Conservation (phyloP, 2,797 vertebrate species). For the Calcarius lapponicus region DNA sequence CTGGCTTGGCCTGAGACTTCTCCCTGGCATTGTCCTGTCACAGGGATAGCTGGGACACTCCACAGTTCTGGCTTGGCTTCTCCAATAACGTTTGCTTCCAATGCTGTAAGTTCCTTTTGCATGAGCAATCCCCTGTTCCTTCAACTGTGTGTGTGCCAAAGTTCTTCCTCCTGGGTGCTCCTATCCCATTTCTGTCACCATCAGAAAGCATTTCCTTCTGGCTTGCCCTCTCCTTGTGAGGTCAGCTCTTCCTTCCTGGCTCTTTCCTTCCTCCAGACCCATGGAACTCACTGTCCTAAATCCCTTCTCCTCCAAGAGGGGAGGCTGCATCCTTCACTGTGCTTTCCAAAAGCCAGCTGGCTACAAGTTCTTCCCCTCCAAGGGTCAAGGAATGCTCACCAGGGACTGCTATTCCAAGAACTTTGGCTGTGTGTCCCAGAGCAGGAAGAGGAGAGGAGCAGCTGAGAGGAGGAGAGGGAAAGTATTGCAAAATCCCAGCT, state of each 20-base stretch:
- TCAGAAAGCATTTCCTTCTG: background rate
- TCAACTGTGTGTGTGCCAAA: background rate
- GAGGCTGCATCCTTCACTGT: background rate
- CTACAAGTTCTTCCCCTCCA: background rate
- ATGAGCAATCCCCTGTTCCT: background rate
- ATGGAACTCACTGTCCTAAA: background rate
- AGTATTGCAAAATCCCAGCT: background rate
- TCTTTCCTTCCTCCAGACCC: background rate
- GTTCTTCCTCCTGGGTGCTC: background rate
- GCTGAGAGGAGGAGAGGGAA: background rate
- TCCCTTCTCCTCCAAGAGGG: background rate
- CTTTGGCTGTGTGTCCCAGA: background rate
- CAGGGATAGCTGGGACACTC: background rate
- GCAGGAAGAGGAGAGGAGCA: background rate
- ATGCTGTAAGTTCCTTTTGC: background rate
- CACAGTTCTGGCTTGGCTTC: background rate
- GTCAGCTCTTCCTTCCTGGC: background rate
- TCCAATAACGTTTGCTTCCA: background rate
- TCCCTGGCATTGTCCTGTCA: fast-evolving
- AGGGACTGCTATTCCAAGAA: background rate
- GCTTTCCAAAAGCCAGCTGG: background rate
- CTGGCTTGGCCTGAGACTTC: background rate
- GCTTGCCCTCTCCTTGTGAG: background rate
- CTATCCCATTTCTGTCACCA: background rate
- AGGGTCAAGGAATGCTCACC: fast-evolving